Evolutionary conservation across 53 echinoderm and acorn worm genomes (phyloP).

Genomic region (Patiria pectinifera): DNA sequence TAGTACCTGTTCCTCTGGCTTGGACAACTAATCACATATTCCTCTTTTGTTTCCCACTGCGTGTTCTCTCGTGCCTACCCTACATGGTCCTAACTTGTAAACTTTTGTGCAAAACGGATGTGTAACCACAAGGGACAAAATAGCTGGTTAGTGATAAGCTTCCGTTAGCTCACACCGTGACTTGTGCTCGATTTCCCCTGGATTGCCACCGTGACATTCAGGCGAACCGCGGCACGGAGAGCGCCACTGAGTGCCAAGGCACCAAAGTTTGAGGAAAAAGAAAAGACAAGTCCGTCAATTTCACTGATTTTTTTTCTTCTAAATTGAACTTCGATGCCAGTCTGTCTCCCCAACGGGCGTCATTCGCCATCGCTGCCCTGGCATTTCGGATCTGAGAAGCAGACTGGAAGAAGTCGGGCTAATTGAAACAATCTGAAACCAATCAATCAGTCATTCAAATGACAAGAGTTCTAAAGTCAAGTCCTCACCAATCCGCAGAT

Average conservation of each 20-base stretch:
- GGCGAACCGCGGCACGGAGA: not conserved
- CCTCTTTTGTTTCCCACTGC: not conserved
- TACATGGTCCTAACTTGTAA: not conserved
- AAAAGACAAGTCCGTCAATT: not conserved
- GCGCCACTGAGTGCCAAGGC: not conserved
- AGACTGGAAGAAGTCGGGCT: not conserved
- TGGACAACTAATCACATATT: not conserved
- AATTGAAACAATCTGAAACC: not conserved
- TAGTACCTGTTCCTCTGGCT: too few relatives aligned
- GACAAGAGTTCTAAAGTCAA: too few relatives aligned
- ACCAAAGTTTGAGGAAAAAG: not conserved
- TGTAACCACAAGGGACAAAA: not conserved
- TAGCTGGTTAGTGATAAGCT: slow-evolving; percentile 19
- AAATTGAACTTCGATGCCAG: not conserved
- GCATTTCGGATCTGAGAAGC: not conserved
- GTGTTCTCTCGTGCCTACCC: not conserved
- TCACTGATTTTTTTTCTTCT: not conserved
- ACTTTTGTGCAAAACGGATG: not conserved
- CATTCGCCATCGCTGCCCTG: not conserved
- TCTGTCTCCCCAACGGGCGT: not conserved
- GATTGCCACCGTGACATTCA: not conserved
- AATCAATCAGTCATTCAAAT: not conserved
- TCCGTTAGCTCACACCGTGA: not conserved
- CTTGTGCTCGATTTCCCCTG: not conserved
- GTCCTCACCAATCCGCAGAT: too few relatives aligned